A percentile compares a stretch with the other conserved stretches of the same genome.
These are phyloP conservation scores for Pseudonaja textilis DNA, from an alignment of 2,113 vertebrate genomes.

Conservation along the genomic window DNA sequence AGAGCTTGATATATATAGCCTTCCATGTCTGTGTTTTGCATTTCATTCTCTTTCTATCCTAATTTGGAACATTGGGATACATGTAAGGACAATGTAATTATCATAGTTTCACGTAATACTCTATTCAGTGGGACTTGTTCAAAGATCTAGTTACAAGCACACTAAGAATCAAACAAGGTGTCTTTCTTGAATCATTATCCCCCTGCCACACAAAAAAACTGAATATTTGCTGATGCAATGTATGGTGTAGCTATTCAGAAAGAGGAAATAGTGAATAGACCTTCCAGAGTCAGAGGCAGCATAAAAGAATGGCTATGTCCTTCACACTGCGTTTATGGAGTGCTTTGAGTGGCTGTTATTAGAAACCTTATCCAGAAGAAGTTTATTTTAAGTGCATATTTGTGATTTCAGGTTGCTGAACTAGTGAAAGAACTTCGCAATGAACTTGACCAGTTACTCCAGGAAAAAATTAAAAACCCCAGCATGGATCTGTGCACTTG, in stretches of 20 bases:
- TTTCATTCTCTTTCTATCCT: background rate
- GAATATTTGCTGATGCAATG: background rate
- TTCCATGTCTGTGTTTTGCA: background rate
- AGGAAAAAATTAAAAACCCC: slow-evolving; percentile 93
- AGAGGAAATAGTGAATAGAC: background rate
- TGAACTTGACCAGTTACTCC: slow-evolving; percentile 91
- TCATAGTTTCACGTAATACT: background rate
- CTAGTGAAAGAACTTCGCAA: slow-evolving; percentile 91
- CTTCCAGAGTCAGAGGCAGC: background rate
- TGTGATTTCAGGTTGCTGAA: slow-evolving; percentile 83
- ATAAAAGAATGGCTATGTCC: too few species aligned
- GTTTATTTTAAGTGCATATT: background rate
- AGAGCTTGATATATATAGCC: background rate
- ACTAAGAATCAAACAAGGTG: background rate
- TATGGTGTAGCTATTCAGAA: background rate
- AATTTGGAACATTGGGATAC: background rate
- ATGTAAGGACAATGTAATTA: background rate
- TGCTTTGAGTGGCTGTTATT: background rate
- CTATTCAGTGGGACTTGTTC: background rate
- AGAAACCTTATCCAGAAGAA: background rate
- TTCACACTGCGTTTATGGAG: background rate
- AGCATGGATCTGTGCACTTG: slow-evolving; percentile 89
- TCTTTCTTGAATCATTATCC: background rate
- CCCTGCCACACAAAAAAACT: background rate
- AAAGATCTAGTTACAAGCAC: background rate